A percentile compares a stretch with the other conserved stretches of the same genome.
Conservation (phyloP, 2,888 invertebrate species). For the Apotomis betuletana region DNA sequence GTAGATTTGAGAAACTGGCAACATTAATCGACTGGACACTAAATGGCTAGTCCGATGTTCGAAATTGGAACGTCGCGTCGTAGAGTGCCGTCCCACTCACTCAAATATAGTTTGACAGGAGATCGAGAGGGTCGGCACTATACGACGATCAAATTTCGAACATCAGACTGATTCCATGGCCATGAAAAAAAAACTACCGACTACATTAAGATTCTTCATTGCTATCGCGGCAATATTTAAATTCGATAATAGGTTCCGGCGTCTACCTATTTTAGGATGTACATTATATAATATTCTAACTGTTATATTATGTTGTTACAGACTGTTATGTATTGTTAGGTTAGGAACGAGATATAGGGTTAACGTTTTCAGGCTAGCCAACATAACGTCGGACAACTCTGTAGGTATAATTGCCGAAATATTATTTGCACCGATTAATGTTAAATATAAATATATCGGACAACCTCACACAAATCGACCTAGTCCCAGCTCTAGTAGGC, state of each 20-base stretch:
- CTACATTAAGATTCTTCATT: not conserved
- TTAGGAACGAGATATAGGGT: not conserved
- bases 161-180: too few relatives aligned
- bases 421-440: too few relatives aligned
- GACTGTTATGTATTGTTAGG: not conserved
- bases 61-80: too few relatives aligned
- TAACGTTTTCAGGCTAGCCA: not conserved
- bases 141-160: too few relatives aligned
- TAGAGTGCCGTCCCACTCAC: too few relatives aligned
- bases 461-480: too few relatives aligned
- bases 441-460: too few relatives aligned
- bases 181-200: too few relatives aligned
- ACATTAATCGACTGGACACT: not conserved
- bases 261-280: not conserved
- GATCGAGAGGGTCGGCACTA: too few relatives aligned
- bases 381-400: not conserved
- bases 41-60: too few relatives aligned
- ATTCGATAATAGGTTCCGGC: not conserved
- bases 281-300: not conserved
- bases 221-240: conserved; percentile 2
- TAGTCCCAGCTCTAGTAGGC: too few relatives aligned
- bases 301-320: not conserved
- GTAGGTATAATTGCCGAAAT: not conserved
- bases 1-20: conserved; percentile 3
- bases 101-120: too few relatives aligned